Evolutionary conservation across 1,140 invertebrate species (phyloP).

Genomic region (Phocides pigmalion): DNA sequence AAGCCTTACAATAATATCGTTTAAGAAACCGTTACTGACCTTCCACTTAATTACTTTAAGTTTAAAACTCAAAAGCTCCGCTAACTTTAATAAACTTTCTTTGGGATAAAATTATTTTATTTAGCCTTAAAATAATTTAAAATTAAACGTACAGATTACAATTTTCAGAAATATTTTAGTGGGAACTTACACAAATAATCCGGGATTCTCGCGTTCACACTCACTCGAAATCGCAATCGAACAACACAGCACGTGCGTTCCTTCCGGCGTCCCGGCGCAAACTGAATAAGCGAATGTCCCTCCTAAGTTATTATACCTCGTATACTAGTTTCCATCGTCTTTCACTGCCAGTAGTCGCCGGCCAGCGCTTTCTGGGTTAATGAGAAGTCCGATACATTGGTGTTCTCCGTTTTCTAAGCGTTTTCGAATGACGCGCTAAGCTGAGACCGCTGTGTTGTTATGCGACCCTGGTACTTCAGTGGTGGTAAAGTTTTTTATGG

Average conservation of each 20-base stretch:
- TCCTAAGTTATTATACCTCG: conserved; percentile 71
- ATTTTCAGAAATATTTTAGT: background rate
- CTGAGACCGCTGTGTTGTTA: conserved; percentile 50
- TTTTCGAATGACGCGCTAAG: conserved; percentile 58
- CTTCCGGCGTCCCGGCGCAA: conserved; percentile 45
- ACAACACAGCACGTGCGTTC: conserved; percentile 46
- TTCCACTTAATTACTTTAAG: conserved; percentile 13
- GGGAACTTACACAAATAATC: conserved; percentile 48
- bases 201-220: conserved; percentile 44
- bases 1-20: background rate
- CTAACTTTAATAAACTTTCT: conserved; percentile 1
- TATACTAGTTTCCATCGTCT: conserved; percentile 77
- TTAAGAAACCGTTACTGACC: conserved; percentile 2
- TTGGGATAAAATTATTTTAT: background rate
- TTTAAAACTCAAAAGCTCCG: conserved; percentile 15
- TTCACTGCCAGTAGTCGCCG: conserved; percentile 67
- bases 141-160: background rate
- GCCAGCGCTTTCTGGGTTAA: conserved; percentile 77
- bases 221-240: conserved; percentile 39
- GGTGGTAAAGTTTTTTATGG: conserved; percentile 28
- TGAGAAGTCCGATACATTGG: conserved; percentile 63
- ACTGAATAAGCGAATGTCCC: conserved; percentile 57
- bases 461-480: conserved; percentile 53
- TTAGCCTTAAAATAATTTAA: background rate
- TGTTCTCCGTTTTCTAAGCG: conserved; percentile 73